Percentiles rank a stretch among this genome's conserved stretches.
Evolutionary conservation across 2,888 invertebrate genomes (phyloP).

Genomic region (Lumbricus terrestris): DNA sequence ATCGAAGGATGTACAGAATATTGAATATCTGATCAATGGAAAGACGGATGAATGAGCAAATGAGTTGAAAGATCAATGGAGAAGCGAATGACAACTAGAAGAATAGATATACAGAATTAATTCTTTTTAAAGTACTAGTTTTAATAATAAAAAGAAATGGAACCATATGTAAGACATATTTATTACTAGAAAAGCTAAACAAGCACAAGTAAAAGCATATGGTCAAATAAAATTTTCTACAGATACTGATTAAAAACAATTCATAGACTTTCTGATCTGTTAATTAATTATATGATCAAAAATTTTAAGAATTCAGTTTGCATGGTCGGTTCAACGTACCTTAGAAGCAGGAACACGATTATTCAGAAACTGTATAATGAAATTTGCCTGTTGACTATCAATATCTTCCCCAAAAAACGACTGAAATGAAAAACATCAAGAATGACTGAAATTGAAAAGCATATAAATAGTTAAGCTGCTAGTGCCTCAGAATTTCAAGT

Average conservation of each 20-base stretch:
- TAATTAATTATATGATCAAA: background rate
- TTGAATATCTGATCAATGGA: background rate
- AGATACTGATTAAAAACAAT: background rate
- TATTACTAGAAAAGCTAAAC: background rate
- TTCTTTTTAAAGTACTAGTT: too few relatives aligned
- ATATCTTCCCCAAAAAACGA: slow-evolving; percentile 47
- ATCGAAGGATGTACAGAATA: background rate
- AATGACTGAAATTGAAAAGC: slow-evolving; percentile 42
- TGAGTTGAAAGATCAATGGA: too few relatives aligned
- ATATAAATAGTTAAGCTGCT: background rate
- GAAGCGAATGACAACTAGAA: too few relatives aligned
- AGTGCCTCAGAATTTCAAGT: background rate
- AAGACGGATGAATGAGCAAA: background rate
- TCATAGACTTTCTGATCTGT: background rate
- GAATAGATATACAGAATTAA: too few relatives aligned
- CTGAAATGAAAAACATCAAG: slow-evolving; percentile 42
- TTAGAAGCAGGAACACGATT: slow-evolving; percentile 17
- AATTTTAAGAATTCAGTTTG: background rate
- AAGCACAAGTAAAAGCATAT: background rate
- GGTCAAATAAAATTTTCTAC: background rate
- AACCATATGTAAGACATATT: too few relatives aligned
- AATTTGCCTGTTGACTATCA: slow-evolving; percentile 46
- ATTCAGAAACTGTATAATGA: slow-evolving; percentile 45
- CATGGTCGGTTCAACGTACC: background rate
- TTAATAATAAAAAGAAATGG: too few relatives aligned